Evolutionary conservation across 2,888 invertebrate species (phyloP), one percentile per base, ranked within the genome.

Genomic region (Meliscaeva auricollis): DNA sequence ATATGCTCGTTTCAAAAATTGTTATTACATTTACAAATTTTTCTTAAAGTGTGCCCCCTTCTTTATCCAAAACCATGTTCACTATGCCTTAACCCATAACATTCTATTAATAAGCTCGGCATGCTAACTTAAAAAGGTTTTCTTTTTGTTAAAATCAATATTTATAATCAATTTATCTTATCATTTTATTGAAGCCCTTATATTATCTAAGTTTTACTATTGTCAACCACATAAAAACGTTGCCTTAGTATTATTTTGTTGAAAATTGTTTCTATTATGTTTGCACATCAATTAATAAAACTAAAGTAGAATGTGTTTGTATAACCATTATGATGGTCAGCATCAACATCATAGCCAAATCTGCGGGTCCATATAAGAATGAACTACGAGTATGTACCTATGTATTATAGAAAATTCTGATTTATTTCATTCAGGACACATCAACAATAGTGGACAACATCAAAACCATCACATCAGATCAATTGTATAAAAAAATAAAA

Each of bases 271-370:
- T 30, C 41, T 22, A 26, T 48, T 48, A 38, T 83, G 85, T 85
- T 85, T 85, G 85, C 85, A 85, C 85, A 85, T 81, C 85, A 85
- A 85, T 85, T 85, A 77, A 85, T 85, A 77, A 81, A 85, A 78
- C 68, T 74, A 44, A 78, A 83, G 41, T 74, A 52, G 80, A 81
- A 81, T 77, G 80, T 85, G 85, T n/a, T n/a, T n/a, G n/a, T n/a
- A n/a, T 81, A 22, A 22, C 20, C 35, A 74, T 13, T 76, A 69
- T 81, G 73, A 81, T 81, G 85, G 85, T 85, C 85, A 81, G 68
- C 66, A 13, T 11, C 26, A 54, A 8, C n/a, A 54, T n/a, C 8
- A 13, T 44, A 44, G 32, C 8, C 13, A 60, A 85, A 64, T 69
- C 76, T 85, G 81, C 85, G 68, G 85, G 85, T 56, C 48, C 68